Base-by-base conservation (phyloP, 2,113 vertebrate species). In the Polyodon spathula region DNA sequence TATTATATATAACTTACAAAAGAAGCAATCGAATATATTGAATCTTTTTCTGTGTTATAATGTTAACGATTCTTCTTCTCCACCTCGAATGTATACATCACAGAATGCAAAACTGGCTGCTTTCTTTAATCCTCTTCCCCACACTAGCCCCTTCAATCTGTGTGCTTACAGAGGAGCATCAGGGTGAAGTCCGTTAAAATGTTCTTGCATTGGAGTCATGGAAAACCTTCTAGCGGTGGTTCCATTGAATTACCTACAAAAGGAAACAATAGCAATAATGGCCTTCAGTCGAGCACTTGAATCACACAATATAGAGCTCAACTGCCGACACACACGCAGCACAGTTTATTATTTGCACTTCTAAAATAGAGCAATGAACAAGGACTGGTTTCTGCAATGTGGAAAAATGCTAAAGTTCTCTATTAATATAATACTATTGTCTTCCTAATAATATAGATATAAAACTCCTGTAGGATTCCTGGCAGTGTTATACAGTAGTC, bases 241-340 rank as follows among this genome's bases (percentile, higher is more conserved):
- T 43, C 15, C 4, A 42, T 59, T 60, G 46, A 48, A 52, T 5
- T 10, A 37, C 27, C 12, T 40, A 41, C 8, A 5, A 60, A 40
- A 48, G 27, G 27, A 55, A 40, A 65, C 58, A 56, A 60, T 52
- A 38, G 38, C 40, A 44, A 15, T 44, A 40, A 52, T 58, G 40
- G n/a, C 17, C 37, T 53, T 37, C 4, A 42, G 39, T 17, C 12
- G 14, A 12, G 8, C 56, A 17, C 17, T 59, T 37, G 44, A 44
- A 55, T 37, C 12, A 43, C 54, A 56, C 54, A 51, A 63, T 48
- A 50, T 15, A 7, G 16, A 10, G 1, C 38, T 51, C 57, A 57
- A 40, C 16, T 63, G 61, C 17, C 16, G 42, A 57, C 54, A 56
- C 40, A 56, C 27, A n/a, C n/a, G 11, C 37, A 17, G 61, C 38